Evolutionary conservation across 2,888 invertebrate species (phyloP), one percentile per base, ranked within the genome.

Genomic region (Pimpla rufipes): DNA sequence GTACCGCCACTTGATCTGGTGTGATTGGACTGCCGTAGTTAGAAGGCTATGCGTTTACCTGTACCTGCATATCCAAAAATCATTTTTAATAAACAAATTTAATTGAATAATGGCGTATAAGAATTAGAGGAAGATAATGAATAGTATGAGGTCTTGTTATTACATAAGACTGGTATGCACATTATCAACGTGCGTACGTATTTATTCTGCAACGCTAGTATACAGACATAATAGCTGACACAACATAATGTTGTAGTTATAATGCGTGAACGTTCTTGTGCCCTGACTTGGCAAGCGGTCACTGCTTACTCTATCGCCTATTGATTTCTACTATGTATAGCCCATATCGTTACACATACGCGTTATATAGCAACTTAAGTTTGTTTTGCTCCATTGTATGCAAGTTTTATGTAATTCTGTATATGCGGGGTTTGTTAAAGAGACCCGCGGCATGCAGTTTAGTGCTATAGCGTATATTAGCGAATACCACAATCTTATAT

Each of bases 1-100:
- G 98, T 98, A 98, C 94, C 93, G 92, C 93, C 92, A 93, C 93
- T 93, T 93, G 93, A 93, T 94, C 93, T 93, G 93, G 93, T 93
- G 93, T 93, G 93, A 93, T 93, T 93, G 92, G 93, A 93, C 93
- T 93, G 93, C 93, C 92, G 93, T 93, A 93, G 93, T 93, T 93
- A 93, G 93, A 93, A 92, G 90, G 93, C 93, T 93, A 93, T 93
- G 92, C 93, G 92, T 91, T 90, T 90, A 81, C 79, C 76, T 81
- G 79, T 85, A 83, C 83, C 85, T 85, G 85, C 85, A 87, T 86
- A 85, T 78, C 77, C 78, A 76, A 55, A 83, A 83, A 75, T 50
- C 47, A 55, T 85, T 70, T 75, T 77, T 75, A 50, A 83, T 67
- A 47, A 74, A 75, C 50, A 67, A 77, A 75, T 59, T 62, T 42